Percentiles rank a stretch among this genome's conserved stretches.
These are phyloP conservation scores for Ambastaia sidthimunki DNA, from an alignment of 2,797 vertebrate species.

Conservation along the genomic window DNA sequence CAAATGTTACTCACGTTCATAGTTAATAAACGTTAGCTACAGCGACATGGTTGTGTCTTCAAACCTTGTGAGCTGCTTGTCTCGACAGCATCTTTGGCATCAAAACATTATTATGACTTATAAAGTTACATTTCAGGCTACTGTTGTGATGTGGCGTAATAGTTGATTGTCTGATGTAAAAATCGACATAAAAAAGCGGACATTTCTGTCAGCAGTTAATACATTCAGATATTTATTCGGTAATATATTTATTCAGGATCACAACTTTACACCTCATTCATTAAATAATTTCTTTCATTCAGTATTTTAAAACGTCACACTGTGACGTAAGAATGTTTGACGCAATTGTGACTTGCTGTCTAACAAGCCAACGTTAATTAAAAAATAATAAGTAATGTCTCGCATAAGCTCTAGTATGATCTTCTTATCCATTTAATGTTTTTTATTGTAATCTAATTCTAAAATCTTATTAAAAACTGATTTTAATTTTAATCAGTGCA, in stretches of 20 bases:
- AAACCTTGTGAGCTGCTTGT: background rate
- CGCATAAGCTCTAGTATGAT: too few species aligned
- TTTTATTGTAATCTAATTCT: too few species aligned
- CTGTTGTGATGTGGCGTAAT: background rate
- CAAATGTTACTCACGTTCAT: background rate
- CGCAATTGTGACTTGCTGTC: background rate
- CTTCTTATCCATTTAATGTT: too few species aligned
- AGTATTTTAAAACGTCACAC: conserved; percentile 1
- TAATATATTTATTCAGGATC: background rate
- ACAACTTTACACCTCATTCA: background rate
- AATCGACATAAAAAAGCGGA: background rate
- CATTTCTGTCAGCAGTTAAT: too few species aligned
- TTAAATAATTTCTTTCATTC: background rate
- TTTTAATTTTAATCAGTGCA: too few species aligned
- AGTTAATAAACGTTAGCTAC: background rate
- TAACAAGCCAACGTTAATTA: background rate
- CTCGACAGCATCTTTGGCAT: background rate
- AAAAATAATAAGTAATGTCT: too few species aligned
- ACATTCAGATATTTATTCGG: background rate
- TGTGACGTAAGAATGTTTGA: background rate
- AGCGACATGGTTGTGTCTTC: background rate
- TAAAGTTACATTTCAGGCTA: too few species aligned
- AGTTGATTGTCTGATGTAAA: background rate
- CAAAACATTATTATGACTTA: too few species aligned
- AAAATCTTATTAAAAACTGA: too few species aligned